phyloP scores from a whole-genome alignment of 2,888 invertebrate species.

The Dasysyrphus tricinctus region DNA sequence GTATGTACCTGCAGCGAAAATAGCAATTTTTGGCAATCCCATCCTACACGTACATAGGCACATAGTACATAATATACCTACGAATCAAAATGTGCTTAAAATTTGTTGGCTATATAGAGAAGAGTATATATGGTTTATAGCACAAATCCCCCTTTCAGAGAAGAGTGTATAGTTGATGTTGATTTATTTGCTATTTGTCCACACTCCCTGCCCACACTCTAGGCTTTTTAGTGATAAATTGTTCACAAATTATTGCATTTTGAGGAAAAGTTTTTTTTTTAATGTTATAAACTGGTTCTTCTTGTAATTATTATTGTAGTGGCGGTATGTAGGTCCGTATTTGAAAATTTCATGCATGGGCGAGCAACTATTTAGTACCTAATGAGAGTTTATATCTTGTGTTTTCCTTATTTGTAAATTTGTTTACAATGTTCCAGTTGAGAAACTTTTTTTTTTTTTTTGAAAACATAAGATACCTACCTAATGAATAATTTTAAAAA shows the following conservation, averaged over 20 bases:
- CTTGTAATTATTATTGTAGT: slow-evolving; percentile 10
- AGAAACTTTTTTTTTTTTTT: slow-evolving; percentile 45
- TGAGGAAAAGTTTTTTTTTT: slow-evolving; percentile 21
- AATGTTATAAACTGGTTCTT: slow-evolving; percentile 21
- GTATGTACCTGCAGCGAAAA: slow-evolving; percentile 33
- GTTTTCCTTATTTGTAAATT: slow-evolving; percentile 70
- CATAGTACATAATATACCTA: no score
- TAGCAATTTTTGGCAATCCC: slow-evolving; percentile 46
- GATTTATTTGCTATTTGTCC: slow-evolving; percentile 29
- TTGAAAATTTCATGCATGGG: slow-evolving; percentile 68
- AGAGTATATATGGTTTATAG: neutral
- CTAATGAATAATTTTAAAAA: neutral
- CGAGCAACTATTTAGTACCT: slow-evolving; percentile 61
- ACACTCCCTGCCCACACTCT: slow-evolving; percentile 24
- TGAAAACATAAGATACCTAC: slow-evolving; percentile 16
- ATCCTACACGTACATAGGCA: neutral
- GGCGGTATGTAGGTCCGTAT: slow-evolving; percentile 21
- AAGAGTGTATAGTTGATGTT: slow-evolving; percentile 7
- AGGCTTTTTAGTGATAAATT: slow-evolving; percentile 11
- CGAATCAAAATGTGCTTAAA: neutral
- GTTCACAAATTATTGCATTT: slow-evolving; percentile 27
- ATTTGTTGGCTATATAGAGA: neutral
- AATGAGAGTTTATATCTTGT: slow-evolving; percentile 53
- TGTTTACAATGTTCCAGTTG: slow-evolving; percentile 57
- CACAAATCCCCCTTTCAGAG: neutral